phyloP scores from a whole-genome alignment of 2,113 vertebrate genomes.

The Poicephalus meyeri region DNA sequence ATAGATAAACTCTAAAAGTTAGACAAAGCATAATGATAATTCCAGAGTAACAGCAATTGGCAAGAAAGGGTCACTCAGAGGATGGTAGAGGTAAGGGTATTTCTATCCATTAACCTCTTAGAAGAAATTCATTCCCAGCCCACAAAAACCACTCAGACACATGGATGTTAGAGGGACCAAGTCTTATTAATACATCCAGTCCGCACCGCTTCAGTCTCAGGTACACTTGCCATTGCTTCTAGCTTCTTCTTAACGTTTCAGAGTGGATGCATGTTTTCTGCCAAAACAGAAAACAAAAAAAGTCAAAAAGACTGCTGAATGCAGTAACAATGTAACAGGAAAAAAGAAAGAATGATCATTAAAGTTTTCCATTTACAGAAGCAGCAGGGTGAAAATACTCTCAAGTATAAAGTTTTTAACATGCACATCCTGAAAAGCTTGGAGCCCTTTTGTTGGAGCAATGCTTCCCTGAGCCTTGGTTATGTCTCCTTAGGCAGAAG shows the following conservation, averaged over 20 bases:
- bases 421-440: background rate
- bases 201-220: background rate
- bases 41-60: background rate
- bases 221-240: background rate
- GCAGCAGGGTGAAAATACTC: background rate
- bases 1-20: background rate
- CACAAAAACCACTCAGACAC: background rate
- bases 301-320: background rate
- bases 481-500: background rate
- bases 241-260: background rate
- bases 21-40: background rate
- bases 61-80: background rate
- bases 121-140: background rate
- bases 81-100: fast-evolving
- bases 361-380: background rate
- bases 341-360: background rate
- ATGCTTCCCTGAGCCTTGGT: background rate
- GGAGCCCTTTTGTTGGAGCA: fast-evolving
- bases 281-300: background rate
- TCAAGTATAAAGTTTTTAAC: background rate
- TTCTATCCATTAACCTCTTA: background rate
- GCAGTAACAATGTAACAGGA: background rate
- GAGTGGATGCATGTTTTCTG: background rate
- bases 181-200: background rate
- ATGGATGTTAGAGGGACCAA: background rate